phyloP scores from a whole-genome alignment of 2,888 invertebrate species.

The Coecobrya sp. region DNA sequence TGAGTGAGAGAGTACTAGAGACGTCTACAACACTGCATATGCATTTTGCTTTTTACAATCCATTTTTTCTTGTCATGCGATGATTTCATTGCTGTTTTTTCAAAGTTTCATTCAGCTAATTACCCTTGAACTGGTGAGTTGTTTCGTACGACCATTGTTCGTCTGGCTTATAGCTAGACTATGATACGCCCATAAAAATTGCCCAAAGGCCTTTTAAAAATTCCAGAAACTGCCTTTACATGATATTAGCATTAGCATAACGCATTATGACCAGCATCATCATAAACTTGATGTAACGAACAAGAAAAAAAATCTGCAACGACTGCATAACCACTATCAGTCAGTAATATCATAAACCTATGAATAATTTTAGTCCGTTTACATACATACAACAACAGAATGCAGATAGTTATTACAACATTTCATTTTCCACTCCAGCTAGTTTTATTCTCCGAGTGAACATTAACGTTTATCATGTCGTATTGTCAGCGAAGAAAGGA shows the following conservation, averaged over 20 bases:
- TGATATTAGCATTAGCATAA: conserved; percentile 45
- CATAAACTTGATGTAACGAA: conserved; percentile 2
- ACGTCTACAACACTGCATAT: not conserved
- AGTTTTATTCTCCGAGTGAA: conserved; percentile 30
- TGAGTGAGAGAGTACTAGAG: not conserved
- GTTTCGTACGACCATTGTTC: conserved; percentile 35
- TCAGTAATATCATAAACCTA: not conserved
- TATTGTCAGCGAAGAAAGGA: conserved; percentile 47
- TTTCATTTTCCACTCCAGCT: conserved; percentile 61
- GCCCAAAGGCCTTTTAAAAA: conserved; percentile 57
- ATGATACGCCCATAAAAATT: conserved; percentile 71
- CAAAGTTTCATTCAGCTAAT: conserved; percentile 65
- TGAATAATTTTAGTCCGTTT: conserved; percentile 38
- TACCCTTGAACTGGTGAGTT: conserved; percentile 72
- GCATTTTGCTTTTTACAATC: not conserved
- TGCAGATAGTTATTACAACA: not conserved
- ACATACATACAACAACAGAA: not conserved
- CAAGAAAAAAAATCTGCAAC: conserved; percentile 20
- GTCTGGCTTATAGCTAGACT: conserved; percentile 21
- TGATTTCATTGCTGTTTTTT: conserved; percentile 59
- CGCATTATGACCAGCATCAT: not conserved
- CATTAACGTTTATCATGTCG: conserved; percentile 46
- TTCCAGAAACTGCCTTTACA: conserved; percentile 32
- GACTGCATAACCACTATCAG: conserved; percentile 27
- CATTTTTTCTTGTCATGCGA: conserved; percentile 60